Evolutionary conservation across 2,797 vertebrate species (phyloP).

Genomic region (Ataeniobius toweri): DNA sequence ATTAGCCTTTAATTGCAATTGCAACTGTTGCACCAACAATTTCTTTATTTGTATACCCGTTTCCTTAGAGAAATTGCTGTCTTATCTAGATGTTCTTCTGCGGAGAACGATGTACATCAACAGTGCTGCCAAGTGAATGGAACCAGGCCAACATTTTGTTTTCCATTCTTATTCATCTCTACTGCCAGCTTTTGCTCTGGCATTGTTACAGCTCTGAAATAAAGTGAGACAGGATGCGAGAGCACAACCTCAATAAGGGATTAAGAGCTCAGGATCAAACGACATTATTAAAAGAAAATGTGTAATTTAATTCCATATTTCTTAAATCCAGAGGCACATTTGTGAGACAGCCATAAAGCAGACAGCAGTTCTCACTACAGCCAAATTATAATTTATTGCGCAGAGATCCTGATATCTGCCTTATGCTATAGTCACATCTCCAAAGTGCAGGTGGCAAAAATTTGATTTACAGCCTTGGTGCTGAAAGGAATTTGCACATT

Average conservation of each 20-base stretch:
- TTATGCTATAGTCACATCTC: not conserved
- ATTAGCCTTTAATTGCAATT: not conserved
- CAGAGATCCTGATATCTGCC: not conserved
- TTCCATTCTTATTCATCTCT: slow-evolving; percentile 3
- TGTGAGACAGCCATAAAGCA: not conserved
- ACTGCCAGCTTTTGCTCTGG: slow-evolving; percentile 43
- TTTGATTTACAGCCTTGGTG: not conserved
- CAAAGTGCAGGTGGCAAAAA: not conserved
- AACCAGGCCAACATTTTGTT: slow-evolving; percentile 4
- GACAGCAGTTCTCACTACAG: not conserved
- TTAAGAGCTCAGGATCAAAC: slow-evolving; percentile 37
- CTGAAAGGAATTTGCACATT: not conserved
- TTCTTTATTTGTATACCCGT: not conserved
- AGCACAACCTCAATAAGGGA: slow-evolving; percentile 27
- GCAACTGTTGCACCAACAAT: not conserved
- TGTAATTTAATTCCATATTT: slow-evolving; percentile 15
- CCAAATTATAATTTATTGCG: not conserved
- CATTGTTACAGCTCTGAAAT: slow-evolving; percentile 37
- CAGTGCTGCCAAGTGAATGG: slow-evolving; percentile 1
- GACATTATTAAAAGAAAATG: slow-evolving; percentile 10
- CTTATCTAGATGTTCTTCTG: not conserved
- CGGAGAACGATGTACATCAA: not conserved
- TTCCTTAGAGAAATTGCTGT: not conserved
- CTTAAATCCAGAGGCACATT: slow-evolving; percentile 8
- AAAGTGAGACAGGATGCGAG: slow-evolving; percentile 28